A percentile compares a stretch with the other conserved stretches of the same genome.
phyloP scores from a whole-genome alignment of 1,140 invertebrate species.

The Neodiprion pinetum region DNA sequence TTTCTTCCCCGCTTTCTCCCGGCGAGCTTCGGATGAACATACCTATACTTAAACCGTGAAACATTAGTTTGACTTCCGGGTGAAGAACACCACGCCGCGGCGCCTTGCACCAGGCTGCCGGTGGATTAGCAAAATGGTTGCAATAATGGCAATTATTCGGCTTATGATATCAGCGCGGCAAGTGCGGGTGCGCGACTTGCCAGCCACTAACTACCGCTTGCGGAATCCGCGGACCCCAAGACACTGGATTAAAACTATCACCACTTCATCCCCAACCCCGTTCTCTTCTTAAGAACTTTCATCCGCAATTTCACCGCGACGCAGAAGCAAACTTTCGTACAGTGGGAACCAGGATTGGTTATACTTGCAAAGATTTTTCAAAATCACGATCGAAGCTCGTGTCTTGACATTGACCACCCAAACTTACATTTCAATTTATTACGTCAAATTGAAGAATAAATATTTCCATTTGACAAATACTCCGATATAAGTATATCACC shows the following conservation, averaged over 20 bases:
- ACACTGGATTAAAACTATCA: conserved; percentile 65
- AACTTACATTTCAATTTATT: no score
- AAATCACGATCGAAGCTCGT: neutral
- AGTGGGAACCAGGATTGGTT: no score
- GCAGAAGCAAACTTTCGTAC: neutral
- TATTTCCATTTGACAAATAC: no score
- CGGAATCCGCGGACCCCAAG: conserved; percentile 61
- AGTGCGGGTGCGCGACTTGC: conserved; percentile 55
- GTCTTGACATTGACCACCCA: no score
- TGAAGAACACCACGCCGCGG: neutral
- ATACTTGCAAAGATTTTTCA: neutral
- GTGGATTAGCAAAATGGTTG: conserved; percentile 61
- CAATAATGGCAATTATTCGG: conserved; percentile 65
- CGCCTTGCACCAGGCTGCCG: neutral
- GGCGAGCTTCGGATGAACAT: neutral
- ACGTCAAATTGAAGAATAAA: no score
- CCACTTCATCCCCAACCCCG: conserved; percentile 38
- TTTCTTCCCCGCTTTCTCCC: no score
- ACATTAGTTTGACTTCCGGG: neutral
- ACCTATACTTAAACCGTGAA: neutral
- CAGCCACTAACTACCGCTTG: conserved; percentile 56
- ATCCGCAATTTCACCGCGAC: neutral
- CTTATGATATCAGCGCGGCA: conserved; percentile 63
- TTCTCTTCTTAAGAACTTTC: neutral
- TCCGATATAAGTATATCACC: no score